phyloP scores from a whole-genome alignment of 1,140 invertebrate species.

The Drepana arcuata region DNA sequence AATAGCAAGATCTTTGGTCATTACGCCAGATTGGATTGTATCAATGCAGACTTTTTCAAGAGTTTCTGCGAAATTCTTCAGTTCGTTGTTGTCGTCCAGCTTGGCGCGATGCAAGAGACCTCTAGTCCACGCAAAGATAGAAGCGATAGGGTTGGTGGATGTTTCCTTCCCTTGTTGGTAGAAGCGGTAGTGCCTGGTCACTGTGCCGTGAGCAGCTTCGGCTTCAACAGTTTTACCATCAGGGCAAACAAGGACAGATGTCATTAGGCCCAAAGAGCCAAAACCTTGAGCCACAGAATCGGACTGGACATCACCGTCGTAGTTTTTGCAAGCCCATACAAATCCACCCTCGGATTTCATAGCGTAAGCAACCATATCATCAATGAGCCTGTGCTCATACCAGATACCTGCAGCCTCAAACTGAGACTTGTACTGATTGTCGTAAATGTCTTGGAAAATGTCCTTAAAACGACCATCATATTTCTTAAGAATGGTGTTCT shows the following conservation, averaged over 20 bases:
- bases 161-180: conserved; percentile 98
- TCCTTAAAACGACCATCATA: conserved; percentile 99
- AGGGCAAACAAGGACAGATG: conserved; percentile 93
- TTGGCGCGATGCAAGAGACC: conserved; percentile 94
- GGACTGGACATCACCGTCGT: conserved; percentile 99
- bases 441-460: conserved; percentile 98
- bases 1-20: conserved; percentile 99
- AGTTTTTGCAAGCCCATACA: conserved; percentile 99
- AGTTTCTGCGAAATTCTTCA: conserved; percentile 85
- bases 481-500: conserved; percentile 98
- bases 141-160: conserved; percentile 98
- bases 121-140: conserved; percentile 97
- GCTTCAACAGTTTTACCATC: conserved; percentile 98
- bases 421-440: conserved; percentile 87
- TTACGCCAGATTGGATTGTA: conserved; percentile 93
- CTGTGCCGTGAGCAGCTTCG: conserved; percentile 98
- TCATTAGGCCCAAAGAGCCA: conserved; percentile 95
- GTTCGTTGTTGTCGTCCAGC: conserved; percentile 86
- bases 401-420: conserved; percentile 92
- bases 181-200: conserved; percentile 94
- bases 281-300: conserved; percentile 97
- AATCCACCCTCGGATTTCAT: conserved; percentile 99
- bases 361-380: conserved; percentile 99
- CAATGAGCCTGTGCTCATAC: conserved; percentile 98
- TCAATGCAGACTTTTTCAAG: conserved; percentile 94